Base-by-base conservation (phyloP, 2,888 invertebrate species). In the Crematogaster levior region DNA sequence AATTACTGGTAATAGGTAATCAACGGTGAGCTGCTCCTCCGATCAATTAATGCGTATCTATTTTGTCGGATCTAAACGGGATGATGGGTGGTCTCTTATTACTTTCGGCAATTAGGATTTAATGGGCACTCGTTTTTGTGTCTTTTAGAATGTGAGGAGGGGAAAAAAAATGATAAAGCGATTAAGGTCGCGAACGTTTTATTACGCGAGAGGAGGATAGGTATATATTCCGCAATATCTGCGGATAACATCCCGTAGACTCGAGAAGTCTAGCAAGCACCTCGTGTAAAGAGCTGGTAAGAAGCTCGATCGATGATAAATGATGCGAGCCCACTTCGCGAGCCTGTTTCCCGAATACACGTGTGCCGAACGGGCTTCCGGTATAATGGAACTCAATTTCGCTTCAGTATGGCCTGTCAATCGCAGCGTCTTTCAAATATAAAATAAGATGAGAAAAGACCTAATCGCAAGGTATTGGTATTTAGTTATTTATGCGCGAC, bases 1-100 rank as follows among this genome's bases (percentile, higher is more conserved):
- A 90, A 89, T 89, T 89, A 89, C 83, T 79, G 83, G 82, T 85
- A 89, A 89, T 89, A 88, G 90, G 68, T 86, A 88, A 89, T 89
- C 89, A 80, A 65, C 61, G 72, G 81, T 81, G 24, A 80, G 72
- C 72, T 30, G 83, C 56, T 70, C 27, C 72, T 68, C 37, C 66
- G 58, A 75, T 43, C 87, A 86, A 89, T 89, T 88, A 89, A 89
- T 81, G 65, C 84, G 73, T 88, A 89, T 89, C 86, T 89, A 86
- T 86, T 85, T 81, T 15, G 65, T 15, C 63, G 58, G 74, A 89
- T 88, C 86, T 82, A 63, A 72, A 40, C 27, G 72, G 15, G 24
- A 37, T 81, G 60, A 74, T 85, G 89, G 89, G 87, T 87, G 89
- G 89, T 83, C 86, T 82, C 79, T 48, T 77, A 83, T 84, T 89